These are phyloP conservation scores for Silurus asotus DNA, from an alignment of 2,113 vertebrate species.

Conservation along the genomic window DNA sequence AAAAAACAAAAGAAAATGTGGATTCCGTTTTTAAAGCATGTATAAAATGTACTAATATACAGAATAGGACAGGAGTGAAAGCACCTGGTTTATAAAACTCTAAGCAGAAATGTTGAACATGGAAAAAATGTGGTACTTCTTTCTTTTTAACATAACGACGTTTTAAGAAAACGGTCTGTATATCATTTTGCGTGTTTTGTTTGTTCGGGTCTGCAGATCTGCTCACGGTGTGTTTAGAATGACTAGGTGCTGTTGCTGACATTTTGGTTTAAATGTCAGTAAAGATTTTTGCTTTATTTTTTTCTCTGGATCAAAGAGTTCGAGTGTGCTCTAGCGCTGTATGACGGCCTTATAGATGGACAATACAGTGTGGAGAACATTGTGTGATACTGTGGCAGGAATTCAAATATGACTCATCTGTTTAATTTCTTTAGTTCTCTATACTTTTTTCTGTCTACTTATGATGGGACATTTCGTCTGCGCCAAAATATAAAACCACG, in stretches of 20 bases:
- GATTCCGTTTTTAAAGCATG: background rate
- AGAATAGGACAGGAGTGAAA: background rate
- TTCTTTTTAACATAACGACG: background rate
- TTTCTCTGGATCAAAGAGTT: slow-evolving; percentile 8
- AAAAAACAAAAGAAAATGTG: no score
- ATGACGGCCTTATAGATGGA: background rate
- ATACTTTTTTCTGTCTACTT: background rate
- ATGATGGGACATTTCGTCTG: background rate
- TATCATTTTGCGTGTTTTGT: background rate
- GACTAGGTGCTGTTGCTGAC: background rate
- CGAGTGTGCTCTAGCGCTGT: background rate
- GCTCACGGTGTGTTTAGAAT: background rate
- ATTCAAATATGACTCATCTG: background rate
- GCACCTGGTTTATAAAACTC: background rate
- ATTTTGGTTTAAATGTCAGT: slow-evolving; percentile 27
- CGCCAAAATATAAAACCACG: background rate
- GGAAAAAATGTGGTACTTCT: background rate
- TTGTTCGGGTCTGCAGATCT: background rate
- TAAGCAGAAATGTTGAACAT: background rate
- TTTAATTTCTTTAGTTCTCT: background rate
- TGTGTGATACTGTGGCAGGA: background rate
- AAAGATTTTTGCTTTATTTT: slow-evolving; percentile 12
- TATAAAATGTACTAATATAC: background rate
- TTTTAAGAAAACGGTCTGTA: background rate
- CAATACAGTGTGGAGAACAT: background rate